phyloP scores from a whole-genome alignment of 2,888 invertebrate species.

The Sialis fuliginosa region DNA sequence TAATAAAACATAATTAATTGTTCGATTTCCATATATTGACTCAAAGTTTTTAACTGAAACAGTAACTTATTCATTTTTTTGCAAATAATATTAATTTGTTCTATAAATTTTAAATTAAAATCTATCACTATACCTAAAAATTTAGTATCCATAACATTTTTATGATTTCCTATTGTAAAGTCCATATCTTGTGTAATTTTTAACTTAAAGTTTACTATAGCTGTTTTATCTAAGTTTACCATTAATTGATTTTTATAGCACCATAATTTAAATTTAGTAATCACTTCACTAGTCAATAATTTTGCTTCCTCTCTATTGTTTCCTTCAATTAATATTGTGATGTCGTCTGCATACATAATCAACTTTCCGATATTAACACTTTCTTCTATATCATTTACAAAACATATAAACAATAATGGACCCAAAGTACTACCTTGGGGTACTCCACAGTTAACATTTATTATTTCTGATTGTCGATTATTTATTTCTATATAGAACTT shows the following conservation, averaged over 20 bases:
- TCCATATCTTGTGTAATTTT: no score
- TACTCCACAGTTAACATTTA: background rate
- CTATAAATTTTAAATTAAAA: background rate
- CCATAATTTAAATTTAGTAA: no score
- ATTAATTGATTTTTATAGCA: no score
- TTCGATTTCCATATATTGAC: no score
- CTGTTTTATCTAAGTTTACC: no score
- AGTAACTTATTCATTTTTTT: background rate
- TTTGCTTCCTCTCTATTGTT: background rate
- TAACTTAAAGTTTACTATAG: no score
- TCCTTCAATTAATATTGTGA: no score
- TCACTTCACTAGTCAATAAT: no score
- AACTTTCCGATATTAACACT: background rate
- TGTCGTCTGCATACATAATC: no score
- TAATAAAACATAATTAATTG: no score
- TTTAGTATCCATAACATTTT: background rate
- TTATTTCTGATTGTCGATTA: background rate
- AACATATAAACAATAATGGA: background rate
- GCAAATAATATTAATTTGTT: background rate
- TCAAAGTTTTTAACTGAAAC: background rate
- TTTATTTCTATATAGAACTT: background rate
- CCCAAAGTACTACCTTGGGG: background rate
- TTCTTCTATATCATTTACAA: background rate
- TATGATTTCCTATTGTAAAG: no score
- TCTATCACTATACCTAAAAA: background rate